These are phyloP conservation scores for Laticauda colubrina DNA, from an alignment of 2,113 vertebrate species.

Conservation along the genomic window DNA sequence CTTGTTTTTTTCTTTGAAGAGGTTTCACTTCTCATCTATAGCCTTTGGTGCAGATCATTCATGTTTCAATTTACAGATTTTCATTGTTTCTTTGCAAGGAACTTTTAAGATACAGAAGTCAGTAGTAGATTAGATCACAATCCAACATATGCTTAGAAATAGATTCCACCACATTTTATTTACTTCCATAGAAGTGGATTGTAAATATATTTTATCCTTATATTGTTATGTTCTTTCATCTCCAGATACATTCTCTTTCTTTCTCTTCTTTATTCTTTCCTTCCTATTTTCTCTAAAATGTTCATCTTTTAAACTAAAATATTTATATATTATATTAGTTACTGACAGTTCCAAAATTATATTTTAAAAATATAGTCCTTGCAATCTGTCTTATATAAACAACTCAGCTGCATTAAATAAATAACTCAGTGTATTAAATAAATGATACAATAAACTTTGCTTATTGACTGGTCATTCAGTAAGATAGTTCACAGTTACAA, in stretches of 20 bases:
- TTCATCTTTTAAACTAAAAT: not conserved
- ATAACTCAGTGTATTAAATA: not conserved
- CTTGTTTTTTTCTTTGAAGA: too few relatives aligned
- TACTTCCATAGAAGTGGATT: not conserved
- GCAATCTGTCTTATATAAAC: not conserved
- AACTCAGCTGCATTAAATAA: too few relatives aligned
- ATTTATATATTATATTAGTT: not conserved
- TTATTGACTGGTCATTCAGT: not conserved
- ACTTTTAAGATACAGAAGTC: not conserved
- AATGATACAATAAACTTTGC: not conserved
- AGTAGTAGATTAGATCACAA: not conserved
- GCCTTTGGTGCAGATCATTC: not conserved
- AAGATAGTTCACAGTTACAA: not conserved
- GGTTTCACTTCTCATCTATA: too few relatives aligned
- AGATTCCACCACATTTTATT: not conserved
- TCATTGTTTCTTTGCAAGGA: not conserved
- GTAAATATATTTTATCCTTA: not conserved
- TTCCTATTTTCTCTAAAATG: not conserved
- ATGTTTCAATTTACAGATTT: not conserved
- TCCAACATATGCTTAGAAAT: not conserved
- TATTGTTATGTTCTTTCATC: not conserved
- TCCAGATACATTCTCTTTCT: not conserved
- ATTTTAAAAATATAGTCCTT: not conserved
- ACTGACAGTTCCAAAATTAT: not conserved
- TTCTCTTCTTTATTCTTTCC: not conserved